Percentiles rank a stretch among this genome's conserved stretches.
phyloP scores from a whole-genome alignment of 2,797 vertebrate species.

The Gymnocypris eckloni region DNA sequence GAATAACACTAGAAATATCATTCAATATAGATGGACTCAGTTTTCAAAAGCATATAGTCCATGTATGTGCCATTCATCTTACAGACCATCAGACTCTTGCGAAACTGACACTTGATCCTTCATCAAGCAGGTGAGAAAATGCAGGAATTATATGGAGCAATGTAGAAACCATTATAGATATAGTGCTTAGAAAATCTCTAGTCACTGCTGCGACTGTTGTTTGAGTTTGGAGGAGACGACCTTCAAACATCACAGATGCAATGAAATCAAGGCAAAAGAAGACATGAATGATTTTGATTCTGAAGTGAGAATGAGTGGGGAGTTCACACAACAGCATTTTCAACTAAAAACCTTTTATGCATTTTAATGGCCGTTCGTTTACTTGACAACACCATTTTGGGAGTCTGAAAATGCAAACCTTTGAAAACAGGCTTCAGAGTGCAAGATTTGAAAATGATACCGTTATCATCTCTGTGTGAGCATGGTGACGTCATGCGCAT shows the following conservation, averaged over 20 bases:
- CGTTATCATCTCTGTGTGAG: no score
- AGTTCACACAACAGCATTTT: no score
- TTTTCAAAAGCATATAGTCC: background rate
- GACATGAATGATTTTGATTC: background rate
- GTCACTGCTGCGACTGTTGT: background rate
- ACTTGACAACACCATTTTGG: no score
- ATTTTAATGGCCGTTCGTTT: no score
- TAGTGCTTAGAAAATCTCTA: background rate
- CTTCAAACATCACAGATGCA: background rate
- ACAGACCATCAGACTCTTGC: background rate
- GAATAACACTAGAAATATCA: background rate
- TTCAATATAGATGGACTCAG: conserved; percentile 8
- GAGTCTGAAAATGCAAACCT: no score
- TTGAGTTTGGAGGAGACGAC: background rate
- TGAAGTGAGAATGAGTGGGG: no score
- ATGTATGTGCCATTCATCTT: background rate
- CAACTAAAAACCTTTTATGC: no score
- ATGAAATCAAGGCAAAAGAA: background rate
- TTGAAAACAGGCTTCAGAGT: no score
- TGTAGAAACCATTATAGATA: background rate
- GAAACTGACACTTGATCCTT: background rate
- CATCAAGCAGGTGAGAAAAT: background rate
- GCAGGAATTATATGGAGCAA: background rate
- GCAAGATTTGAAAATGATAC: no score
- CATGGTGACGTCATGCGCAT: no score